Conservation (phyloP, 2,113 vertebrate genomes). For the human region DNA sequence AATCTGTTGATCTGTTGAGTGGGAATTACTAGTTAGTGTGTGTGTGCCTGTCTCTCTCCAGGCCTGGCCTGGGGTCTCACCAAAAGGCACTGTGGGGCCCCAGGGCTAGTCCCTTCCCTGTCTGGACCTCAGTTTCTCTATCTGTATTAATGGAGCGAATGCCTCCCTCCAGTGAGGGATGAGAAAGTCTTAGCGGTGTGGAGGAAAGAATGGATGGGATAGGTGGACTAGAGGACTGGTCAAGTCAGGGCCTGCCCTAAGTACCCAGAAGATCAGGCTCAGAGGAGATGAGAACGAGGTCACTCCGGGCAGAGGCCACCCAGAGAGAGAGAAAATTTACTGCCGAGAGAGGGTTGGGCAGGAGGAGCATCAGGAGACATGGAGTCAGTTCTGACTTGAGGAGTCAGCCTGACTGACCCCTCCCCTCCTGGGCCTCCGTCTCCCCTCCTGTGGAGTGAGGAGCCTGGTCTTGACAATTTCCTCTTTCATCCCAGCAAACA, state of each 20-base stretch:
- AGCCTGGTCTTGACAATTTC: not conserved
- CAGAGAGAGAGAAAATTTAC: not conserved
- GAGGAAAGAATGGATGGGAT: not conserved
- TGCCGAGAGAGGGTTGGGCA: not conserved
- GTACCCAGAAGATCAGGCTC: not conserved
- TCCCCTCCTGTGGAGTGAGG: not conserved
- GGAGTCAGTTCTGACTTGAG: not conserved
- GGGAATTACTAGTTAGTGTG: not conserved
- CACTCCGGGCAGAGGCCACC: not conserved
- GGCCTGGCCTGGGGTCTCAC: not conserved
- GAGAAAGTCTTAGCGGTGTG: not conserved
- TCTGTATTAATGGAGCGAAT: not conserved
- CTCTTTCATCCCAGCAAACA: not conserved
- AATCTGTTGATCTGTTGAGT: not conserved
- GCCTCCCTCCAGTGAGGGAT: not conserved
- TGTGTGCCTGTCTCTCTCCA: not conserved
- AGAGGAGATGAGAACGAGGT: no score
- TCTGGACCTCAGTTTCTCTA: not conserved
- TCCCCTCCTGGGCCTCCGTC: not conserved
- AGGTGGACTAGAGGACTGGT: not conserved
- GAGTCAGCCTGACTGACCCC: not conserved
- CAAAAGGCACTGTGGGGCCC: not conserved
- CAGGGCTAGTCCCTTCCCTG: not conserved
- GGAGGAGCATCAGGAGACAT: not conserved
- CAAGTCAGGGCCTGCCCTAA: not conserved